Base-by-base conservation (phyloP, 2,797 vertebrate species). In the Poeciliopsis paucimaculata region DNA sequence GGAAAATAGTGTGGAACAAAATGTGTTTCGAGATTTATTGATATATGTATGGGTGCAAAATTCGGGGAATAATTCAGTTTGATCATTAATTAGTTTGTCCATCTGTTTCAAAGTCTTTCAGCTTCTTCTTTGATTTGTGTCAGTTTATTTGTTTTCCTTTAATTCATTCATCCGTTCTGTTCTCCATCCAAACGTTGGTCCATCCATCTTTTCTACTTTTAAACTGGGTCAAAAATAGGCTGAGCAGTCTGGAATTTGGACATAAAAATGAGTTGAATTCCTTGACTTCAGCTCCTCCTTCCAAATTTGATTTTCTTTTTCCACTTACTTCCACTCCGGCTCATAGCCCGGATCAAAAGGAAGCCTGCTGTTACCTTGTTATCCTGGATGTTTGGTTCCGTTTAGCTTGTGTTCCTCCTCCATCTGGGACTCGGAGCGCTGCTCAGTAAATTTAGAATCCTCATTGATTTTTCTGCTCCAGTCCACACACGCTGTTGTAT, bases 401-500 rank as follows among this genome's bases (percentile, higher is more conserved):
- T 83, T 70, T 74, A 53, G 72, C 28, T 53, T 76, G 26, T 82
- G 77, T 86, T 18, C 72, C 53, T 80, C 79, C 77, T 77, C 82
- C n/a, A 87, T 74, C 55, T 72, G 73, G 78, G 76, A 77, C 83
- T 85, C 82, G 79, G 34, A 66, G 80, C 82, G 86, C 82, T 79
- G 86, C 84, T 87, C 36, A 3, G 82, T 91, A 88, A 87, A 91
- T 83, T 90, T 79, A 86, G 87, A 83, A 76, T 86, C 75, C 66
- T 84, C 81, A 82, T 83, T 77, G 78, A 77, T 82, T 73, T 83
- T 84, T 89, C 80, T 64, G 28, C 41, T 46, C 28, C 4, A 23
- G 34, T 51, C 78, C 81, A 82, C 82, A 84, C 75, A 75, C 77
- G n/a, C 51, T 70, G 77, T 68, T 41, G 64, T 41, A 39, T 13